Conservation (phyloP, 2,113 vertebrate genomes). For the Nycticorax nycticorax region DNA sequence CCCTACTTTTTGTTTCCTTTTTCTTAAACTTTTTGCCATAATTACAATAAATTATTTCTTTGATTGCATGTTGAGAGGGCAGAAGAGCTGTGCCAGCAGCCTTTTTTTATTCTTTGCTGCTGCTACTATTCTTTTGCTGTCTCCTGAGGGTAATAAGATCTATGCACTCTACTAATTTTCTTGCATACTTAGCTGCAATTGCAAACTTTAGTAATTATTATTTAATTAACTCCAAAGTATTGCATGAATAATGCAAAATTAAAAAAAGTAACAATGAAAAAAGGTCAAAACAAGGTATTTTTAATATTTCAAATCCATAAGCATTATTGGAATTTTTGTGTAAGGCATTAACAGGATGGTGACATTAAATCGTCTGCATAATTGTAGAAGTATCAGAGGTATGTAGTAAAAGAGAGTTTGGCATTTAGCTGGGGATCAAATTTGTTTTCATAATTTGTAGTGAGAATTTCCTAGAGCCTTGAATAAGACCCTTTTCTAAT, state of each 20-base stretch:
- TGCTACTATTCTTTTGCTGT: slow-evolving; percentile 6
- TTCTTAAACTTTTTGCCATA: neutral
- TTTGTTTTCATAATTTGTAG: neutral
- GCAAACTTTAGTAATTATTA: slow-evolving; percentile 25
- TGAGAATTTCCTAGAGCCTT: neutral
- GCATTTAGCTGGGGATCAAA: neutral
- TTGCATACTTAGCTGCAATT: slow-evolving; percentile 35
- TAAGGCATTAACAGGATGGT: neutral
- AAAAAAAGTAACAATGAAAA: neutral
- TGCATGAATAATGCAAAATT: neutral
- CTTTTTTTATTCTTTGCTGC: neutral
- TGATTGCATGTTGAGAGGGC: neutral
- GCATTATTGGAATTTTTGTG: neutral
- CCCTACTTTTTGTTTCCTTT: neutral
- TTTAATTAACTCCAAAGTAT: slow-evolving; percentile 37
- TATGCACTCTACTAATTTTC: slow-evolving; percentile 32
- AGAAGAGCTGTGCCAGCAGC: slow-evolving; percentile 38
- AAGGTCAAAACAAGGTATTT: neutral
- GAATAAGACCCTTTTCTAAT: neutral
- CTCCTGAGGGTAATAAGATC: slow-evolving; percentile 21
- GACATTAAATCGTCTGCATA: neutral
- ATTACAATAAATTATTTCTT: slow-evolving; percentile 19
- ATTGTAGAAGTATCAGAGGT: neutral
- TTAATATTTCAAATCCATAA: neutral
- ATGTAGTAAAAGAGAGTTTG: neutral